Percentiles rank a stretch among this genome's conserved stretches.
These are phyloP conservation scores for Melolontha melolontha DNA, from an alignment of 2,888 invertebrate genomes.

Conservation along the genomic window DNA sequence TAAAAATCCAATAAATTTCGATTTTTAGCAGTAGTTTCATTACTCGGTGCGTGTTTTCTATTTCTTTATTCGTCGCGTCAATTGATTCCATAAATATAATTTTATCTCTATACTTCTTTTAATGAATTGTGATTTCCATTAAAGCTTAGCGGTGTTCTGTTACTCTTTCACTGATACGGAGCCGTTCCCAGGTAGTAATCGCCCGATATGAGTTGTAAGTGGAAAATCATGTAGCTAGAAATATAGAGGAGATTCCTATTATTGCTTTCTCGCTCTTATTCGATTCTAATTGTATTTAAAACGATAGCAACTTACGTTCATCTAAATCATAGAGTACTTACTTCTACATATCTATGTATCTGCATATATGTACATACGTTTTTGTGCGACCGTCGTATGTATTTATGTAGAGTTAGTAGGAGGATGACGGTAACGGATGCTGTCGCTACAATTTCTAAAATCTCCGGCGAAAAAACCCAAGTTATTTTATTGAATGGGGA, in stretches of 20 bases:
- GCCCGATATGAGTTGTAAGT: slow-evolving; percentile 52
- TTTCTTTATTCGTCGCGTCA: slow-evolving; percentile 29
- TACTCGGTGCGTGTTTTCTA: slow-evolving; percentile 28
- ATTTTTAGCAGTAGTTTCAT: slow-evolving; percentile 34
- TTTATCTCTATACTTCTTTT: slow-evolving; percentile 40
- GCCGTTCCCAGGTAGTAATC: slow-evolving; percentile 51
- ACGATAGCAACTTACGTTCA: slow-evolving; percentile 18
- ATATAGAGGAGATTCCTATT: slow-evolving; percentile 34
- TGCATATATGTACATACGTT: not conserved
- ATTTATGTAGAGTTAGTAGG: slow-evolving; percentile 21
- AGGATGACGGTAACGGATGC: slow-evolving; percentile 32
- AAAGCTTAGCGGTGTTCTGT: slow-evolving; percentile 47
- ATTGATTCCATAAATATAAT: slow-evolving; percentile 35
- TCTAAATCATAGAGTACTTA: slow-evolving; percentile 29
- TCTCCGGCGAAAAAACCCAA: slow-evolving; percentile 32
- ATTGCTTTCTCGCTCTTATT: slow-evolving; percentile 30
- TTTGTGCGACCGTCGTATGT: not conserved
- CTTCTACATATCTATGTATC: not conserved
- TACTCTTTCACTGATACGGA: slow-evolving; percentile 45
- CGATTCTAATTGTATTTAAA: slow-evolving; percentile 14
- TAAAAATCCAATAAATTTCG: slow-evolving; percentile 22
- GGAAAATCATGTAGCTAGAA: slow-evolving; percentile 51
- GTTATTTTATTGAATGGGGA: slow-evolving; percentile 46
- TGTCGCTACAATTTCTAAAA: slow-evolving; percentile 39
- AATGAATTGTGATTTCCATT: slow-evolving; percentile 51